Evolutionary conservation across 2,797 vertebrate species (phyloP), one percentile per base, ranked within the genome.

Genomic region (Sebastes wilsoni): DNA sequence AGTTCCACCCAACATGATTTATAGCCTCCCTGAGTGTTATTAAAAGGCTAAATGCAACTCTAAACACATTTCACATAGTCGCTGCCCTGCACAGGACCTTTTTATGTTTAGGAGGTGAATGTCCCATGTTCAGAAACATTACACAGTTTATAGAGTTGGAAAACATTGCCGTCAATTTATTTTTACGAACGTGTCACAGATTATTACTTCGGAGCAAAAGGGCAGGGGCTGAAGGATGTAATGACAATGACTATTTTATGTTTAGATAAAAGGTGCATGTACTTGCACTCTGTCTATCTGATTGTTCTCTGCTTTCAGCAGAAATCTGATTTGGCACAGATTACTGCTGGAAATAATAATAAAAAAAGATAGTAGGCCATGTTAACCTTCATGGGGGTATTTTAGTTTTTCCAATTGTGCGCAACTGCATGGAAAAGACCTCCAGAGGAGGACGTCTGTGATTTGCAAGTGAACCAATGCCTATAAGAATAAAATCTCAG

Each of bases 1-100:
- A 80, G 90, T 90, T 92, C 90, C 88, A 82, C 87, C 87, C 87
- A 13, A 28, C 74, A 65, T 96, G 94, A 95, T 95, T 95, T 95
- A 95, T 92, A 64, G 91, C 83, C 85, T 89, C 60, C 81, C 85
- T 83, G 87, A 92, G 91, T 93, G 90, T 94, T 95, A 95, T 93
- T 94, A 94, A 94, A 94, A 78, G 84, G 80, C 82, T 90, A 89
- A 92, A 92, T 82, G 88, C 81, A 79, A 92, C 80, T 91, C 80
- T 85, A 93, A 93, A 93, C 91, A 91, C 14, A 89, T 86, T 87
- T 89, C 84, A 76, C 82, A 70, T 30, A 75, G 74, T 65, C 8
- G 13, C 66, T 80, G 87, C 87, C 82, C 85, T 66, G 85, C 79
- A 71, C 61, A 86, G 71, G 81, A 87, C 83, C 88, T 87, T 87